Base-by-base conservation (phyloP, 2,888 invertebrate genomes). In the Drosophila trichaetosa region DNA sequence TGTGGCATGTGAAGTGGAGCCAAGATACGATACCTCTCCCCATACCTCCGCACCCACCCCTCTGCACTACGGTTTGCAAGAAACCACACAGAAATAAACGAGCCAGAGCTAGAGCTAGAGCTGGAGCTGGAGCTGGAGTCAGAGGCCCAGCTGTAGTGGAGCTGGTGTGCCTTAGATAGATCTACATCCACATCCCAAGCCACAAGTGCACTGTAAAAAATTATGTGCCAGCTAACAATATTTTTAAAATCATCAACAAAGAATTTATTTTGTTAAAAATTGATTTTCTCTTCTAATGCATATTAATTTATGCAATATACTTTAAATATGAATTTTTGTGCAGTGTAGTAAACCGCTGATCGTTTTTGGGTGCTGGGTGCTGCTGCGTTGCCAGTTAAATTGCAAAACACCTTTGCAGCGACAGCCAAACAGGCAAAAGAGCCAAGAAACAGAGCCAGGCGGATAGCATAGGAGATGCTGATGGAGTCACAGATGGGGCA, bases 331-430 rank as follows among this genome's bases (percentile, higher is more conserved):
- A 10, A 31, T 10, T 31, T 57, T 57, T 4, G 31, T 18, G 10
- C 18, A 31, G 42, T 57, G 57, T 33, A 10, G 0, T 21, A 29
- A 42, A 1, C 40, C 31, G 69, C 69, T 69, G 73, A 48, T 79
- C 58, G 70, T 61, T 72, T 81, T 79, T 77, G 59, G 79, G 64
- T 61, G 73, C 69, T 76, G 74, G 67, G 56, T 76, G 79, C 75
- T 69, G 79, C 81, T 73, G 85, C 79, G 77, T 81, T 79, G 88
- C 87, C 84, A 89, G 87, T 72, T 87, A 89, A 87, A 87, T 89
- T 87, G 87, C 89, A 89, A 87, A 89, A 87, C 89, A 87, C 89
- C 87, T 87, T 87, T 87, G 80, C 83, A 87, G 87, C 89, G 81
- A 84, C 82, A 88, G 84, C 79, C 66, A 70, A 70, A 57, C 51